These are phyloP conservation scores for Loriculus beryllinus DNA, from an alignment of 2,797 vertebrate species.

Conservation along the genomic window DNA sequence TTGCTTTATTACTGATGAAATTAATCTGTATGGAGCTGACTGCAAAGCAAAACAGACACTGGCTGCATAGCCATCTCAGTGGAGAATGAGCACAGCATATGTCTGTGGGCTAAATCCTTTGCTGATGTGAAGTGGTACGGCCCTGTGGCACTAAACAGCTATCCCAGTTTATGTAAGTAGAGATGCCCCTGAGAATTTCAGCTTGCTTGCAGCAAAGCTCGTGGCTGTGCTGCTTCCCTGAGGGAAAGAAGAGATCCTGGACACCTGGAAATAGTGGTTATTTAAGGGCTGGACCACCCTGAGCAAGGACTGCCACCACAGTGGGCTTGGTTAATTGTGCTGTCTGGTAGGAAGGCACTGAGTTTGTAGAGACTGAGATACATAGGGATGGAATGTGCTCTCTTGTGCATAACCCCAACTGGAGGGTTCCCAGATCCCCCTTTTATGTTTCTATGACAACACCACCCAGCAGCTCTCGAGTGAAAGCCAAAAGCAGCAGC, in stretches of 20 bases:
- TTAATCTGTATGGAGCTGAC: not conserved
- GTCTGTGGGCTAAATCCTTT: not conserved
- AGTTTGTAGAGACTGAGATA: not conserved
- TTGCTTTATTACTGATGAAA: not conserved
- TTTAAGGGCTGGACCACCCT: not conserved
- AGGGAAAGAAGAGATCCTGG: not conserved
- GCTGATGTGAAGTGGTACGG: not conserved
- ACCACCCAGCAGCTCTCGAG: not conserved
- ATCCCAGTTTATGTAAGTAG: not conserved
- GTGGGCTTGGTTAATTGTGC: not conserved
- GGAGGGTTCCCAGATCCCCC: not conserved
- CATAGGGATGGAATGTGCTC: not conserved
- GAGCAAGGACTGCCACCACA: not conserved
- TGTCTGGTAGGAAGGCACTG: not conserved
- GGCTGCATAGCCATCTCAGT: not conserved
- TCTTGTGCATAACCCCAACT: not conserved
- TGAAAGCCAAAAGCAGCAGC: slow-evolving; percentile 10
- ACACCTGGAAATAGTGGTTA: not conserved
- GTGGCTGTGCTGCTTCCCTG: not conserved
- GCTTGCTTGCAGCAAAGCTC: not conserved
- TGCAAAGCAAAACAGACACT: not conserved
- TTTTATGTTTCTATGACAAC: slow-evolving; percentile 43
- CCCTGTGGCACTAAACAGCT: not conserved
- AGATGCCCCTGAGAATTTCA: not conserved
- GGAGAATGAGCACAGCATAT: not conserved